Conservation (phyloP, 2,797 vertebrate species). For the Dromococcyx pavoninus region DNA sequence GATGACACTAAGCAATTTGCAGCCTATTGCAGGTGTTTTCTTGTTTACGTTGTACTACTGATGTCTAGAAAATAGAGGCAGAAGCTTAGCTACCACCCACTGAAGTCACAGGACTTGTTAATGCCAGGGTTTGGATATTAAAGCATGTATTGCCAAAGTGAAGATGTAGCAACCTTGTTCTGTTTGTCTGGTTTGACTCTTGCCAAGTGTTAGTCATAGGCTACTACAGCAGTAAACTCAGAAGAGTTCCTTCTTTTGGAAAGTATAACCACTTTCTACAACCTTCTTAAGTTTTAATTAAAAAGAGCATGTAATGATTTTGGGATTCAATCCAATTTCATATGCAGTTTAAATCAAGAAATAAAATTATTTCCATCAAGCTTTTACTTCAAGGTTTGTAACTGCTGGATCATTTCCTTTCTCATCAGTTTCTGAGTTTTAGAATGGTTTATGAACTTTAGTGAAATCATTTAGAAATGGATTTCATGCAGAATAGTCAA, state of each 20-base stretch:
- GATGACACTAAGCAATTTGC: background rate
- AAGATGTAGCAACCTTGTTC: background rate
- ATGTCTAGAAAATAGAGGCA: background rate
- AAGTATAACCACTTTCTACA: slow-evolving; percentile 3
- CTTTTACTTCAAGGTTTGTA: slow-evolving; percentile 53
- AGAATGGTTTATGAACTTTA: slow-evolving; percentile 63
- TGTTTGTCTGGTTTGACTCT: background rate
- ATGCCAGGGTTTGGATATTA: background rate
- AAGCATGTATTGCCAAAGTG: background rate
- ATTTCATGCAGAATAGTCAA: slow-evolving; percentile 60
- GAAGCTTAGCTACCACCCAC: background rate
- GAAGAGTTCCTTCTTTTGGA: background rate
- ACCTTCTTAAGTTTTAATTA: slow-evolving; percentile 58
- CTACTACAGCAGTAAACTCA: background rate
- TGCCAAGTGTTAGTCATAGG: background rate
- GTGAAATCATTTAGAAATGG: slow-evolving; percentile 62
- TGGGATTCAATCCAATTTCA: slow-evolving; percentile 50
- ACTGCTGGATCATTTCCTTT: slow-evolving; percentile 62
- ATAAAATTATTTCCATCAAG: slow-evolving; percentile 65
- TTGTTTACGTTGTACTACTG: background rate
- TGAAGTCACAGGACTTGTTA: background rate
- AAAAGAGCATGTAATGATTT: slow-evolving; percentile 57
- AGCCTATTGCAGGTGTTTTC: background rate
- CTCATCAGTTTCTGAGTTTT: slow-evolving; percentile 61
- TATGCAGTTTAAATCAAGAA: slow-evolving; percentile 58